Evolutionary conservation across 2,113 vertebrate species (phyloP), one percentile per base, ranked within the genome.

Genomic region (Myotis yumanensis): DNA sequence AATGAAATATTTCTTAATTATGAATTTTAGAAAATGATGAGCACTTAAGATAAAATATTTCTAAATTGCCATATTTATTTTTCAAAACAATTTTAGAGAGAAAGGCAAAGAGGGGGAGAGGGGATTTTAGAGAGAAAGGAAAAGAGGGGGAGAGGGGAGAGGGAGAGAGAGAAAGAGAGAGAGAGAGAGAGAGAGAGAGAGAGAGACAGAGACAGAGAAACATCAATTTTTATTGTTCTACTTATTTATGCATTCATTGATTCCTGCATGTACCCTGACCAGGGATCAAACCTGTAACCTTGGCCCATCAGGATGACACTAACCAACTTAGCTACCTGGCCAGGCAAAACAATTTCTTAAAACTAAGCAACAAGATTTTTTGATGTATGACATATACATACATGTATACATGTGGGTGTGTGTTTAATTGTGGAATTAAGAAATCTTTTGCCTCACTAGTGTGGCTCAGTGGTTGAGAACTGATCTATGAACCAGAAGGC

Each of bases 1-100:
- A 82, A 51, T 80, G n/a, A 89, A 90, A 57, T 76, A 95, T 86
- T 93, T 92, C 30, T 96, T 81, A 92, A 73, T 90, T 80, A 93
- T 15, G 2, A 94, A 80, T 82, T 91, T 86, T 85, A 94, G 23
- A 87, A 95, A 96, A 95, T 81, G 75, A 92, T 52, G 20, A 94
- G 30, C 22, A 80, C 54, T 89, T 86, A 64, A 73, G 32, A 80
- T 86, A 94, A 91, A 90, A 77, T 75, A 91, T 62, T 68, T 59
- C 48, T 92, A 92, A 94, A 68, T 25, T 92, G 69, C 71, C 87
- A 92, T 77, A 80, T 76, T 96, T 54, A 93, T 5, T 93, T 43
- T 35, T 85, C 8, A 76, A 96, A 94, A 86, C 9, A n/a, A n/a
- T 68, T 32, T 66, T 30, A 68, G 66, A n/a, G 66, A 68, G 12